phyloP scores from a whole-genome alignment of 2,888 invertebrate species.

The Phyllotreta cruciferae region DNA sequence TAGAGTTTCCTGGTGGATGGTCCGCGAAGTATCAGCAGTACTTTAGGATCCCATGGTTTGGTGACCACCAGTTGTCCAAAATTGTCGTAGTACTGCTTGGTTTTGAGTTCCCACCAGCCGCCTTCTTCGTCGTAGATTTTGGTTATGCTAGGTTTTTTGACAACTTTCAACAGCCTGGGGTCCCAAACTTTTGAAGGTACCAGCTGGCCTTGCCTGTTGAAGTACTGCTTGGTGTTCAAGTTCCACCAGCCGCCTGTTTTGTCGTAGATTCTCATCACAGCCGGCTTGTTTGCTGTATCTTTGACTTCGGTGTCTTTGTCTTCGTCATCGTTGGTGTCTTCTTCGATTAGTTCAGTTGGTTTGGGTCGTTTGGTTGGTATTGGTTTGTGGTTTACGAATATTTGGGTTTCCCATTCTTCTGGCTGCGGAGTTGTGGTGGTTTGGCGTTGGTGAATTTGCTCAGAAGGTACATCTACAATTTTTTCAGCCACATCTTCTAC shows the following conservation, averaged over 20 bases:
- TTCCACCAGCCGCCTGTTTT: constrained; percentile 3
- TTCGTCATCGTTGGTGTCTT: neutral
- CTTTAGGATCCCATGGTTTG: neutral
- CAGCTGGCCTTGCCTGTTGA: neutral
- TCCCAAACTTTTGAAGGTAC: neutral
- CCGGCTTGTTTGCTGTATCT: too few species aligned
- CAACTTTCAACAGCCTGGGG: neutral
- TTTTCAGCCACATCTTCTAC: too few species aligned
- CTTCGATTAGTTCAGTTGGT: neutral
- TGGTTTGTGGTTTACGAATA: too few species aligned
- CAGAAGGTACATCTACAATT: too few species aligned
- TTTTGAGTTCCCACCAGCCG: constrained; percentile 2
- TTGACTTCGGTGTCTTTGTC: neutral
- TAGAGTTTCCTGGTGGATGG: neutral
- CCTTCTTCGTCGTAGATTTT: neutral
- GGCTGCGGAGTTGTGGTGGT: too few species aligned
- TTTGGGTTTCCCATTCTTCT: too few species aligned
- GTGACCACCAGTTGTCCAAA: neutral
- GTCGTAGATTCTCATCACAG: neutral
- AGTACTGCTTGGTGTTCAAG: neutral
- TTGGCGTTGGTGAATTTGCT: too few species aligned
- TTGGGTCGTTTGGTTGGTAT: too few species aligned
- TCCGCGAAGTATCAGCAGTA: neutral
- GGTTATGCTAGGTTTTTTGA: neutral
- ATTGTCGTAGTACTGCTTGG: neutral